These are phyloP conservation scores for Dendrocopos noguchii DNA, from an alignment of 2,113 vertebrate species.

Conservation along the genomic window DNA sequence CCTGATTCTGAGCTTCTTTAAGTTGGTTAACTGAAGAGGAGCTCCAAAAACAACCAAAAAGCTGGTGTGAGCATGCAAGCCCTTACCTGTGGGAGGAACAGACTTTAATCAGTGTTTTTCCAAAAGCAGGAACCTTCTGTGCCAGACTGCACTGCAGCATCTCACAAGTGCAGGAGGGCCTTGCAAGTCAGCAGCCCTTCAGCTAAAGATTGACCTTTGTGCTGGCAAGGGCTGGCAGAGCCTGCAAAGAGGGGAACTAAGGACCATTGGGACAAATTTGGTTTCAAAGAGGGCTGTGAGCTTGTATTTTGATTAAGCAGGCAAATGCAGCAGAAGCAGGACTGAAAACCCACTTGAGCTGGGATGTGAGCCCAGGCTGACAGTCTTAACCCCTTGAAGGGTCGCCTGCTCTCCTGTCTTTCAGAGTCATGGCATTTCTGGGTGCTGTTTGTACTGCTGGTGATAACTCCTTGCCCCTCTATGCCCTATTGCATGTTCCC, in stretches of 20 bases:
- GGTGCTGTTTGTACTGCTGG: constrained; percentile 78
- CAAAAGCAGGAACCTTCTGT: constrained; percentile 52
- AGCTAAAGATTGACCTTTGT: constrained; percentile 20
- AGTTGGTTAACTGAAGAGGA: not conserved
- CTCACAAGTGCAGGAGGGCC: constrained; percentile 3
- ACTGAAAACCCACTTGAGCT: not conserved
- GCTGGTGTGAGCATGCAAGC: not conserved
- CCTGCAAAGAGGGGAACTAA: not conserved
- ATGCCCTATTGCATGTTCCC: constrained; percentile 28
- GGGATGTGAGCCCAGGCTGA: constrained; percentile 3
- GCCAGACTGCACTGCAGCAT: constrained; percentile 47
- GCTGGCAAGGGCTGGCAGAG: constrained; percentile 16
- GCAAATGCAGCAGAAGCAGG: constrained; percentile 25
- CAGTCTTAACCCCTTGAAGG: constrained; percentile 28
- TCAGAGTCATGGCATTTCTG: constrained; percentile 78
- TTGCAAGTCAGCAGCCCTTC: constrained; percentile 33
- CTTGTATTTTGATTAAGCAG: constrained; percentile 18
- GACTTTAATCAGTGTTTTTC: constrained; percentile 14
- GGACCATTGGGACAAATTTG: not conserved
- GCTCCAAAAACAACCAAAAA: constrained; percentile 22
- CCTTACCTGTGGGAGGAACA: not conserved
- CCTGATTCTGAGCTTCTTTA: not conserved
- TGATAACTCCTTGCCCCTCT: constrained; percentile 29
- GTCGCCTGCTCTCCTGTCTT: constrained; percentile 68
- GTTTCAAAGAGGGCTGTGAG: constrained; percentile 10